Evolutionary conservation across 2,113 vertebrate species (phyloP), one percentile per base, ranked within the genome.

Genomic region (Quiscalus mexicanus): DNA sequence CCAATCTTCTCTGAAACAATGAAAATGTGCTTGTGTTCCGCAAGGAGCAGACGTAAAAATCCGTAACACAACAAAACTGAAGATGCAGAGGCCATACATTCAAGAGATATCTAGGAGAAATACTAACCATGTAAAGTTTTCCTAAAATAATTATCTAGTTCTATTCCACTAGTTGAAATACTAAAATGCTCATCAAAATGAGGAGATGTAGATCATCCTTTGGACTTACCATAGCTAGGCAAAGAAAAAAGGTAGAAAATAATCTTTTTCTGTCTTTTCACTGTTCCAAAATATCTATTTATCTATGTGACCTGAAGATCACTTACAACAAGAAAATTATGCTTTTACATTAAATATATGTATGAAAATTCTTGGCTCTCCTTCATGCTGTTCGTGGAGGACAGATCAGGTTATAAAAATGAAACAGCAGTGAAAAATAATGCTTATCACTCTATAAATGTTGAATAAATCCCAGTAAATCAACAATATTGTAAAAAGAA

Each of bases 321-420:
- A 71, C 0, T 0, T 47, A 33, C 8, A 80, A 31, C 19, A 70
- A 18, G 9, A 63, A 67, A 49, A 58, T 33, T 0, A 58, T 3
- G 1, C 0, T 76, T 80, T 70, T 70, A 75, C 47, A 75, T n/a
- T 1, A 86, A 91, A 80, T 55, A 49, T 31, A 37, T 22, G 5
- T n/a, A 41, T 41, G 21, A 35, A 91, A 83, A 86, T 58, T 55
- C 15, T 44, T 44, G 30, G 4, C 7, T 83, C 47, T 47, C 47
- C 47, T 87, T 76, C 31, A 33, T 23, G 7, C 6, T 60, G 15
- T 31, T 88, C 44, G 39, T 18, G 27, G 15, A 60, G 33, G 30
- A 41, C 41, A 65, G 18, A 52, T 39, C 41, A 78, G 30, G 7
- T 74, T 65, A 60, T 47, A 47, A 60, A 84, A 93, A 87, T 55